Evolutionary conservation across 2,888 invertebrate genomes (phyloP), one percentile per base, ranked within the genome.

Genomic region (Epistrophe grossulariae): DNA sequence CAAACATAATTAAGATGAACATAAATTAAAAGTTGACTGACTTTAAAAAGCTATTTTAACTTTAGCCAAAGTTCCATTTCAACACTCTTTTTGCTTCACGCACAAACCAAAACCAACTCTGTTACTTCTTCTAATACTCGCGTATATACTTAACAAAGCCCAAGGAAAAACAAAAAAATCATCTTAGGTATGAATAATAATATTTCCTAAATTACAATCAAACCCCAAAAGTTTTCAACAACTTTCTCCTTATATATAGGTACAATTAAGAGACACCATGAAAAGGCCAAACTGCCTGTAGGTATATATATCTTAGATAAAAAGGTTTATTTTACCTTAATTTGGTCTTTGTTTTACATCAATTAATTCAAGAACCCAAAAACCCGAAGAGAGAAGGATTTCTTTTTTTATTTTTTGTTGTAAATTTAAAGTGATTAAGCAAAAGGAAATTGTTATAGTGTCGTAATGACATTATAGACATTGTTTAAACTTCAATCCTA

Each of bases 311-410:
- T 40, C 62, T 62, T 4, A 62, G 62, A 40, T 62, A 64, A 35
- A 77, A 70, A 45, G 66, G 43, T 43, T 50, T 40, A 31, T 19
- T 66, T 68, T 40, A 73, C 68, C 60, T 70, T 70, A 62, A 76
- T 60, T 38, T 60, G 62, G 31, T 50, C 76, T 70, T 70, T 76
- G 68, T 68, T 60, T 28, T 15, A 31, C 73, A 80, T 73, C 73
- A 79, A 73, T 79, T 73, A 73, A 72, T 62, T 62, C 40, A 40
- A 43, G 43, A 35, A 13, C 38, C 10, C 35, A 19, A 17, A 60
- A 60, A 59, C 0, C 17, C 28, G 35, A 10, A 0, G 40, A 38
- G 19, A 19, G 17, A 57, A 57, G 57, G 57, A 57, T 31, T 6
- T 28, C 2, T 24, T 31, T 35, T n/a, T 17, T 4, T n/a, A 2